Evolutionary conservation across 1,140 invertebrate species (phyloP), one percentile per base, ranked within the genome.

Genomic region (Heliconius congener): DNA sequence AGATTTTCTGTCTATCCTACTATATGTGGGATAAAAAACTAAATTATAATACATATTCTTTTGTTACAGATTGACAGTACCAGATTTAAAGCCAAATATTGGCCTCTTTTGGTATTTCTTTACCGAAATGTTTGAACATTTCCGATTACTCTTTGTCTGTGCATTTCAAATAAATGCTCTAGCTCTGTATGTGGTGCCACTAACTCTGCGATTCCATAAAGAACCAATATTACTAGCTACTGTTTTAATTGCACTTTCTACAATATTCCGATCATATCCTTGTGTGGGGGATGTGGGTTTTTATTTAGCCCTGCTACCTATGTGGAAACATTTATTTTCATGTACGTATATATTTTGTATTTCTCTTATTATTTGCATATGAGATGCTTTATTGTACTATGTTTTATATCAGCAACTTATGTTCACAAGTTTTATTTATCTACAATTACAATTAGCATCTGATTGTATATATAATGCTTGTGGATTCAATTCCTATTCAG

Each of bases 51-150:
- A 30, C 13, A 18, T 27, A 4, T 27, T 66, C 4, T 66, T 27
- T 66, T 55, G 23, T 95, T 95, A 79, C 94, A 97, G 97, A 90
- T 95, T 98, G 76, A 96, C 96, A 71, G 98, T 99, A 30, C 98
- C 98, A 34, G 99, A 99, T 95, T 95, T 99, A 71, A 97, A 98
- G 83, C 99, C 99, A 34, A 99, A 99, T 90, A 98, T 99, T 87
- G 99, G 99, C 4, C 94, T 99, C 0, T 99, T 99, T 92, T 99
- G 99, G 99, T 99, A 99, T 91, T 99, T 99, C 92, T 99, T 99
- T 89, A 99, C 98, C 1, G 99, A 99, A 95, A 99, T 99, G 98
- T 99, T 99, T 96, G 99, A 99, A 87, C 99, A 99, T 93, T 99
- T 99, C 88, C 96, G 98, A 74, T 95, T 97, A 78, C 96, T 99